A percentile compares a stretch with the other conserved stretches of the same genome.
phyloP scores from a whole-genome alignment of 1,140 invertebrate genomes.

The Aphaenogaster floridana region DNA sequence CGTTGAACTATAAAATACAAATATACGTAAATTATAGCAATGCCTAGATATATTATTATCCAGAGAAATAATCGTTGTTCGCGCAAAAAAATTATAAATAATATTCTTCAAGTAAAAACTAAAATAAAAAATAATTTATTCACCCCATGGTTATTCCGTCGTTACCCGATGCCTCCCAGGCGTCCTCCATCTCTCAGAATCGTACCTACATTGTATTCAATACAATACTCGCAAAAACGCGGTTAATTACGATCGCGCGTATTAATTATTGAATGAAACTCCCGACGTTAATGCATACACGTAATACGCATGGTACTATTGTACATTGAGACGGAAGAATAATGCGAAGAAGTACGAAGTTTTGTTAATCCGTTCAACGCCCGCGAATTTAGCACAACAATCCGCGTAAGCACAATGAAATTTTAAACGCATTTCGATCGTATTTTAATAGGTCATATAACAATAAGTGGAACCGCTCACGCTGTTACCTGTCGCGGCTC shows the following conservation, averaged over 20 bases:
- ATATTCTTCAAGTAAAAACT: not conserved
- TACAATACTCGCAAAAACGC: not conserved
- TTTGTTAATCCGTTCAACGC: not conserved
- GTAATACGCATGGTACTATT: not conserved
- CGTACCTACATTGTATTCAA: not conserved
- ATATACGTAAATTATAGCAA: not conserved
- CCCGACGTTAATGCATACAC: too few relatives aligned
- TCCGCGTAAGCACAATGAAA: not conserved
- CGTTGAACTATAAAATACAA: not conserved
- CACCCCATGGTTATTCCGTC: not conserved
- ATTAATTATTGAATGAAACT: not conserved
- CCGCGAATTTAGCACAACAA: not conserved
- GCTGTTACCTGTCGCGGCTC: too few relatives aligned
- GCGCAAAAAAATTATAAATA: not conserved
- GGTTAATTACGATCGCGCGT: not conserved
- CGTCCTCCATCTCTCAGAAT: not conserved
- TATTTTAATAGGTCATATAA: not conserved
- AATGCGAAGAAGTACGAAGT: not conserved
- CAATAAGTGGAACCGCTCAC: too few relatives aligned
- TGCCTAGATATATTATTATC: not conserved
- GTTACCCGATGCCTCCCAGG: not conserved
- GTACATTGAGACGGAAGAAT: not conserved
- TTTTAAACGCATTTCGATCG: not conserved
- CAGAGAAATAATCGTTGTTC: not conserved
- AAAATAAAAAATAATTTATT: not conserved